Conservation (phyloP, 2,797 vertebrate genomes). For the Crocidura indochinensis region DNA sequence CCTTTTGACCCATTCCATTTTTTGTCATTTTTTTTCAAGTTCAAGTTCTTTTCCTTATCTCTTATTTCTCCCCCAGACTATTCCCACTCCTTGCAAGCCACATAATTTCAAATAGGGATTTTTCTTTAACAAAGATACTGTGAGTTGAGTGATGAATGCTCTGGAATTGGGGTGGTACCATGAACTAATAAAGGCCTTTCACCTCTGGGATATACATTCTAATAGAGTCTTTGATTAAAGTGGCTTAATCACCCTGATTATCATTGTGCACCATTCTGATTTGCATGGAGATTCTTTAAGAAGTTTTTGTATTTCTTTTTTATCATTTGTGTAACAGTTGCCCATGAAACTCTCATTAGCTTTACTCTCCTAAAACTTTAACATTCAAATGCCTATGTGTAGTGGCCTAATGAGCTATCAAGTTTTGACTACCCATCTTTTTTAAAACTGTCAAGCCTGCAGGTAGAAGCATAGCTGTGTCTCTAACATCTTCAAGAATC, state of each 20-base stretch:
- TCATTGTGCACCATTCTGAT: neutral
- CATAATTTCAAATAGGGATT: slow-evolving; percentile 81
- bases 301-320: slow-evolving; percentile 67
- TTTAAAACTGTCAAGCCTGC: neutral
- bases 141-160: slow-evolving; percentile 72
- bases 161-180: slow-evolving; percentile 69
- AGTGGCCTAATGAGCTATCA: neutral
- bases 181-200: slow-evolving; percentile 77
- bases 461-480: neutral
- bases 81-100: neutral
- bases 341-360: slow-evolving; percentile 52
- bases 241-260: slow-evolving; percentile 61
- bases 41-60: slow-evolving; percentile 47
- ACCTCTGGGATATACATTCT: slow-evolving; percentile 77
- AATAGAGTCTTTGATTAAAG: slow-evolving; percentile 77
- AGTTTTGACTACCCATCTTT: neutral
- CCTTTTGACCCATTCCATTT: neutral
- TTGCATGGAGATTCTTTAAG: slow-evolving; percentile 75
- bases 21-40: neutral
- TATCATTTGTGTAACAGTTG: slow-evolving; percentile 70
- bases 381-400: neutral
- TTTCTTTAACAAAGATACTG: slow-evolving; percentile 74
- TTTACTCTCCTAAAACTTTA: neutral
- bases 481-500: neutral
- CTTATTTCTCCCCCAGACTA: slow-evolving; percentile 39